A percentile compares a stretch with the other conserved stretches of the same genome.
These are phyloP conservation scores for Bos javanicus DNA, from an alignment of 2,113 vertebrate species.

Conservation along the genomic window DNA sequence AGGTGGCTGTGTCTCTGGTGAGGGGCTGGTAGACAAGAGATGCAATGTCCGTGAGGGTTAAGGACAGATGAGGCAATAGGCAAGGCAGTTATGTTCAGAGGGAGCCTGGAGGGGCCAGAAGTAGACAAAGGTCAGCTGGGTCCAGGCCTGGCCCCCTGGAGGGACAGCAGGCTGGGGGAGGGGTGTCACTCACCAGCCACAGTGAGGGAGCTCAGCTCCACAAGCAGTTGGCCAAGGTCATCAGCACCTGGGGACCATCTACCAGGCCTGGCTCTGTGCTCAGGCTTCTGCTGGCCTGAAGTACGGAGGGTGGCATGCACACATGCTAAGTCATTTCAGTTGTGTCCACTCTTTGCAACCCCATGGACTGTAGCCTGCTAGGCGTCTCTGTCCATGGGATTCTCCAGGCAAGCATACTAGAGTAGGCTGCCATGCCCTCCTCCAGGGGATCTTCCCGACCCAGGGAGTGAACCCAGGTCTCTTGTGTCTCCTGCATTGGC, in stretches of 20 bases:
- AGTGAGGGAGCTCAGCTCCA: constrained; percentile 35
- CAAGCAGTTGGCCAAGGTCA: not conserved
- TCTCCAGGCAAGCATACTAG: not conserved
- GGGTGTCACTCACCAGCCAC: constrained; percentile 63
- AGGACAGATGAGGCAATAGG: constrained; percentile 52
- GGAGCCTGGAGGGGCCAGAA: not conserved
- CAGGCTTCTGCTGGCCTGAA: constrained; percentile 40
- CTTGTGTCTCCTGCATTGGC: not conserved
- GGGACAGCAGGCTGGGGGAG: accelerated
- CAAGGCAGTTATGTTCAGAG: constrained; percentile 37
- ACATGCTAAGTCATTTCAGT: not conserved
- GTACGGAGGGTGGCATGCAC: not conserved
- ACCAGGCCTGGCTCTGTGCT: not conserved
- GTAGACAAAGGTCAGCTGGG: not conserved
- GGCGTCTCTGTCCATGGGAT: not conserved
- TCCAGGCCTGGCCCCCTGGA: not conserved
- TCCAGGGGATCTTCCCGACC: not conserved
- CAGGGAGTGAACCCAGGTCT: not conserved
- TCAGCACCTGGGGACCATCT: not conserved
- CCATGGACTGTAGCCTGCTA: not conserved
- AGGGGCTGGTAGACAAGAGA: constrained; percentile 34
- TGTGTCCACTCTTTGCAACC: not conserved
- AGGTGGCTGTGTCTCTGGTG: not conserved
- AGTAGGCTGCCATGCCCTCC: not conserved
- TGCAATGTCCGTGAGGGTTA: constrained; percentile 55